Percentiles rank a stretch among this genome's conserved stretches.
Conservation (phyloP, 2,888 invertebrate species). For the Trissonchulus latispiculum region DNA sequence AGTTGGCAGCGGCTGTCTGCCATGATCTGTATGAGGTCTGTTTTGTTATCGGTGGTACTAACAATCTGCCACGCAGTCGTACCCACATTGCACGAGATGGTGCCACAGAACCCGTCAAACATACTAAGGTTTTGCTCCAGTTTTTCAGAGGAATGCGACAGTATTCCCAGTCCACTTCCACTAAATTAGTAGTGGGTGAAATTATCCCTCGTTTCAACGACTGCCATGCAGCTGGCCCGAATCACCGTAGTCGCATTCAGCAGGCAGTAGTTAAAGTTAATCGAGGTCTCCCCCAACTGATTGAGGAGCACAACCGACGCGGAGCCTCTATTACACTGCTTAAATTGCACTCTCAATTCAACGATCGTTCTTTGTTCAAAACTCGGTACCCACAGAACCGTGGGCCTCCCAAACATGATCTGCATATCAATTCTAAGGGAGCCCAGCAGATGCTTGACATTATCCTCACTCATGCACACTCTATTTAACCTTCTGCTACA, state of each 20-base stretch:
- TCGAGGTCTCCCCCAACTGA: background rate
- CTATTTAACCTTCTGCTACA: no score
- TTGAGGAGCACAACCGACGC: background rate
- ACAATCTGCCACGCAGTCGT: background rate
- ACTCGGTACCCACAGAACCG: no score
- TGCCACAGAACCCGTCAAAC: background rate
- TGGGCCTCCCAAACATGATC: no score
- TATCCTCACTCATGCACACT: no score
- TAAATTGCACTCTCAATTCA: background rate
- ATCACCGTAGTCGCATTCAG: background rate
- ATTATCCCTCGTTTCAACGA: background rate
- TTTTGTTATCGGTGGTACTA: background rate
- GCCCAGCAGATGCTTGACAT: no score
- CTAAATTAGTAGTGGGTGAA: background rate
- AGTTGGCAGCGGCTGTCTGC: background rate
- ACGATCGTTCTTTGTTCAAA: background rate
- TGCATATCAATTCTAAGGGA: no score
- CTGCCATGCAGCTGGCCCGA: background rate
- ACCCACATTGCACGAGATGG: background rate
- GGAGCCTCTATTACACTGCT: background rate
- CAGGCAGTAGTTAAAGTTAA: background rate
- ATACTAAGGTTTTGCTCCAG: background rate
- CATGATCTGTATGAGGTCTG: background rate
- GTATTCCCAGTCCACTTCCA: background rate
- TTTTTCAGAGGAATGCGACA: background rate